Percentiles rank a stretch among this genome's conserved stretches.
phyloP scores from a whole-genome alignment of 2,888 invertebrate genomes.

The Leucania comma region DNA sequence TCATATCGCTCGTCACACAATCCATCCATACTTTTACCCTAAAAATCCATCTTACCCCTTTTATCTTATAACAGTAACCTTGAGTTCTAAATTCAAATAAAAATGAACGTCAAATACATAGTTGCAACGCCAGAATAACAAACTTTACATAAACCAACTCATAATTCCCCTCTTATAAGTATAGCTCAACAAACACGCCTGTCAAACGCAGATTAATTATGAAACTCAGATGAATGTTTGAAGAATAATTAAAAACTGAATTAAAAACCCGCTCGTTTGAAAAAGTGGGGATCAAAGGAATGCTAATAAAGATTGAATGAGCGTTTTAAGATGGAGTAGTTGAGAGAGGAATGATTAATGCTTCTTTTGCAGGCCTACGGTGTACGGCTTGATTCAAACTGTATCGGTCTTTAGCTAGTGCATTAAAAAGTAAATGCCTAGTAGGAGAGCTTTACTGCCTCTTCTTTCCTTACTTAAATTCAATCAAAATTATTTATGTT shows the following conservation, averaged over 20 bases:
- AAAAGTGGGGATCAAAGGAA: constrained; percentile 42
- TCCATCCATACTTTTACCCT: too few species aligned
- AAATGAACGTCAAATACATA: constrained; percentile 4
- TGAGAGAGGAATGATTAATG: constrained; percentile 19
- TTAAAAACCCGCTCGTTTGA: constrained; percentile 28
- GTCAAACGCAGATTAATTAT: constrained; percentile 50
- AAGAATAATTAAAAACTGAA: constrained; percentile 36
- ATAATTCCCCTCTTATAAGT: constrained; percentile 2
- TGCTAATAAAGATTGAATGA: constrained; percentile 33
- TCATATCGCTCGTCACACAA: too few species aligned
- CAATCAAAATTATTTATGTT: too few species aligned
- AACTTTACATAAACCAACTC: too few species aligned
- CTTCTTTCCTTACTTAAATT: too few species aligned
- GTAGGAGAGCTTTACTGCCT: too few species aligned
- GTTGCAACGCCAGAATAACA: neutral
- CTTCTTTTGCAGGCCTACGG: constrained; percentile 6
- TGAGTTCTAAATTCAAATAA: neutral
- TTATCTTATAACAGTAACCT: neutral
- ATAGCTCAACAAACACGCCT: constrained; percentile 21
- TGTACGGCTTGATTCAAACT: neutral
- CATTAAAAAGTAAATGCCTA: neutral
- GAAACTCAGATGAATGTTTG: constrained; percentile 35
- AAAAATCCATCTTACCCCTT: too few species aligned
- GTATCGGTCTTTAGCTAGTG: neutral
- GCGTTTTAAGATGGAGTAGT: constrained; percentile 10